phyloP scores from a whole-genome alignment of 1,140 invertebrate species.

The Bombus terrestris region DNA sequence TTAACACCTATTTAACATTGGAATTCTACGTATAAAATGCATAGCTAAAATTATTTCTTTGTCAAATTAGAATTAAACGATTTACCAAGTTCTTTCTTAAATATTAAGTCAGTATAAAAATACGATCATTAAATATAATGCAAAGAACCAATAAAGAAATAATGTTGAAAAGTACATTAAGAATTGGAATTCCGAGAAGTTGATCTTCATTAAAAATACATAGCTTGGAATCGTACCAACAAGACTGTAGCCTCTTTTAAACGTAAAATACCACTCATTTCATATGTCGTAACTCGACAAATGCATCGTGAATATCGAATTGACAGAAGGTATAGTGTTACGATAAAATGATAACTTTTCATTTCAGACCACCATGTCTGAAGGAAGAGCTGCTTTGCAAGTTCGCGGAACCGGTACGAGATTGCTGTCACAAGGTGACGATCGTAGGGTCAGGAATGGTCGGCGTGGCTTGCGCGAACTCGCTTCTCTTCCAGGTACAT shows the following conservation, averaged over 20 bases:
- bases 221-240: neutral
- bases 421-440: slow-evolving; percentile 82
- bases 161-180: neutral
- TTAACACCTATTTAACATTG: no score
- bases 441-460: slow-evolving; percentile 86
- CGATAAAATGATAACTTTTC: slow-evolving; percentile 6
- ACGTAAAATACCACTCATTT: neutral
- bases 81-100: neutral
- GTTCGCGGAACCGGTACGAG: slow-evolving; percentile 67
- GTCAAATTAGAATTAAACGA: neutral
- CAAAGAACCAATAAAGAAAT: neutral
- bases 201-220: neutral
- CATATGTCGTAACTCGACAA: neutral
- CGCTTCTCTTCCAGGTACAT: slow-evolving; percentile 84
- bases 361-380: slow-evolving; percentile 62
- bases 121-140: no score
- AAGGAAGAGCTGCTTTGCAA: slow-evolving; percentile 75
- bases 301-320: neutral
- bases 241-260: neutral
- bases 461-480: slow-evolving; percentile 84
- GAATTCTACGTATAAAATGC: neutral
- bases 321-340: neutral
- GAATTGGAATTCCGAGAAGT: neutral
- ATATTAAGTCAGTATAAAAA: neutral
- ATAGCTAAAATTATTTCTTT: no score